phyloP scores from a whole-genome alignment of 2,797 vertebrate genomes.

The Gallinago nigripennis region DNA sequence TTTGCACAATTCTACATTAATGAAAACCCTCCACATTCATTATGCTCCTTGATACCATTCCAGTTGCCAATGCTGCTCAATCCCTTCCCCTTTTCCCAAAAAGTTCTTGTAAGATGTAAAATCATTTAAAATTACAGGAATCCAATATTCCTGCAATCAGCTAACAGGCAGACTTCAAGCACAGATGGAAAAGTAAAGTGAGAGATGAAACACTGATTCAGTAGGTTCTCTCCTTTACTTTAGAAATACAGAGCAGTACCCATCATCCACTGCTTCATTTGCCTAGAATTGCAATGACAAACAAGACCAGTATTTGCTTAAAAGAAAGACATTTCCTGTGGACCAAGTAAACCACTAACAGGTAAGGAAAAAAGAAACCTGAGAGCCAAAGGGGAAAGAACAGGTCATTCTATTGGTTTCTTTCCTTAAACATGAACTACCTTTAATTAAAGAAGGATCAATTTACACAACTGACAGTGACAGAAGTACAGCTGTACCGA shows the following conservation, averaged over 20 bases:
- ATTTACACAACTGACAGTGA: conserved; percentile 31
- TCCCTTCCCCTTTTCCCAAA: background rate
- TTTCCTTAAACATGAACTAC: conserved; percentile 53
- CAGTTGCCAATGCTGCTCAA: background rate
- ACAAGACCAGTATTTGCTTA: background rate
- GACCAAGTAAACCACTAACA: background rate
- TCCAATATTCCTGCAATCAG: background rate
- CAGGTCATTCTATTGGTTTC: background rate
- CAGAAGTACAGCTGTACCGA: background rate
- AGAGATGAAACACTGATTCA: background rate
- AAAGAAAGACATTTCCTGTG: conserved; percentile 9
- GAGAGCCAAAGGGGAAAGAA: background rate
- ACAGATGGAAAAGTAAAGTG: background rate
- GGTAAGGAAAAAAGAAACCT: conserved; percentile 25
- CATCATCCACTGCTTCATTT: background rate
- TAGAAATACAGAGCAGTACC: background rate
- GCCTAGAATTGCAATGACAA: conserved; percentile 12
- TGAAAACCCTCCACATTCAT: background rate
- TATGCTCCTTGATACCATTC: background rate
- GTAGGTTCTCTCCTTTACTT: background rate
- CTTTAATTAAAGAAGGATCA: conserved; percentile 38
- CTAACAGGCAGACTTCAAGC: background rate
- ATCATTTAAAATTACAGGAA: background rate
- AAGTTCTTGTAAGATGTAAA: background rate
- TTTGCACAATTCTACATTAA: background rate